Evolutionary conservation across 2,113 vertebrate genomes (phyloP).

Genomic region (Nesogale talazaci): DNA sequence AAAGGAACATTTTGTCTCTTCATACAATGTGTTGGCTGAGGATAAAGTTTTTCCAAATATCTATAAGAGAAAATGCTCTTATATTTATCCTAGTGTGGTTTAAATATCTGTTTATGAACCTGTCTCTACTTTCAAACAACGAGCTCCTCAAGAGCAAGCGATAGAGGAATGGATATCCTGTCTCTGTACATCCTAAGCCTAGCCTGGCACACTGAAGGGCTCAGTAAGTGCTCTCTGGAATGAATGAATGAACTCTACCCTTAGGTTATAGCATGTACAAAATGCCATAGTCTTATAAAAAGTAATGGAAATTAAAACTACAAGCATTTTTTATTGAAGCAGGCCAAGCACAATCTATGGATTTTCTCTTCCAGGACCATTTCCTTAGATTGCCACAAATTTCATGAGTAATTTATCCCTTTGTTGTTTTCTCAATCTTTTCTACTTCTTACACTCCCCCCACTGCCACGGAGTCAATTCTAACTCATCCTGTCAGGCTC

Average conservation of each 20-base stretch:
- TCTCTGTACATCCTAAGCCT: slow-evolving; percentile 34
- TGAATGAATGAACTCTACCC: slow-evolving; percentile 45
- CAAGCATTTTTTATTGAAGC: slow-evolving; percentile 38
- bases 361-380: slow-evolving; percentile 7
- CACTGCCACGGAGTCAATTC: too few species aligned
- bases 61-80: not conserved
- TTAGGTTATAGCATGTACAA: slow-evolving; percentile 63
- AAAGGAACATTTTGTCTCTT: not conserved
- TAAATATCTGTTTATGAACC: slow-evolving; percentile 53
- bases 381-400: not conserved
- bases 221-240: slow-evolving; percentile 47
- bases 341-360: slow-evolving; percentile 25
- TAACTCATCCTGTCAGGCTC: not conserved
- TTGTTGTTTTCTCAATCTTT: not conserved
- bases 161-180: slow-evolving; percentile 11
- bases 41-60: slow-evolving; percentile 42
- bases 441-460: not conserved
- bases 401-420: slow-evolving; percentile 19
- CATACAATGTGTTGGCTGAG: not conserved
- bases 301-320: slow-evolving; percentile 49
- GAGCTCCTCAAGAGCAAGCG: slow-evolving; percentile 28
- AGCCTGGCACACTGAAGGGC: slow-evolving; percentile 4
- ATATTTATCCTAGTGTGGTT: not conserved
- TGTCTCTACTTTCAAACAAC: not conserved
- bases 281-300: slow-evolving; percentile 70